Evolutionary conservation across 37 sponge, comb jelly and placozoan genomes (phyloP).

Genomic region (Chondrosia reniformis): DNA sequence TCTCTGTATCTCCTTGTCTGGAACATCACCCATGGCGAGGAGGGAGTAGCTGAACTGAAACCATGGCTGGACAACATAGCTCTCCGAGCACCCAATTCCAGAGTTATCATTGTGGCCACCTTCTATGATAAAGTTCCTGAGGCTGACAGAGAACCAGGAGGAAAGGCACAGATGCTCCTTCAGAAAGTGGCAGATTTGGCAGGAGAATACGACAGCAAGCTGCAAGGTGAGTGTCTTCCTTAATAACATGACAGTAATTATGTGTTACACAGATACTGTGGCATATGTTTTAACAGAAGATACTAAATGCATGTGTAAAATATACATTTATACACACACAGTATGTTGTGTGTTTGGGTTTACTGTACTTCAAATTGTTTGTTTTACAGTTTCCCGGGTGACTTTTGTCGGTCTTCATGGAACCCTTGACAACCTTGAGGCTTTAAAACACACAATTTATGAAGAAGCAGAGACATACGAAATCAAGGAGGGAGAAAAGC

Average conservation of each 20-base stretch:
- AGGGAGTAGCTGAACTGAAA: conserved; percentile 77
- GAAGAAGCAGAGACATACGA: conserved; percentile 33
- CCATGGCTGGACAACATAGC: conserved; percentile 92
- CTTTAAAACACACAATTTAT: conserved; percentile 41
- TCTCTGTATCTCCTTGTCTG: conserved; percentile 89
- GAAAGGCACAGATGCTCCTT: conserved; percentile 20
- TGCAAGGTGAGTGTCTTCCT: conserved; percentile 7
- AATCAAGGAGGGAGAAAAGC: conserved; percentile 1
- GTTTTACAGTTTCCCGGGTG: neutral
- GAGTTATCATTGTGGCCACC: conserved; percentile 85
- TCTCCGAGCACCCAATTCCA: conserved; percentile 75
- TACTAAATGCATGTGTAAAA: too few relatives aligned
- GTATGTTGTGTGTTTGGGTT: too few relatives aligned
- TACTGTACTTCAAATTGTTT: too few relatives aligned
- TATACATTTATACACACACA: too few relatives aligned
- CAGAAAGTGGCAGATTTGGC: conserved; percentile 28
- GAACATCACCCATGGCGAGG: conserved; percentile 68
- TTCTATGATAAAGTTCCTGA: conserved; percentile 74
- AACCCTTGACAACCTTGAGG: conserved; percentile 27
- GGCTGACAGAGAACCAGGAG: conserved; percentile 23
- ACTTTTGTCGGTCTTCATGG: conserved; percentile 14
- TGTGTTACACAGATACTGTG: too few relatives aligned
- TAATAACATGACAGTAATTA: too few relatives aligned
- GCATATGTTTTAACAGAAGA: too few relatives aligned
- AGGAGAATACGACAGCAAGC: conserved; percentile 16